phyloP scores from a whole-genome alignment of 2,888 invertebrate genomes.

The Bursaphelenchus okinawaensis region DNA sequence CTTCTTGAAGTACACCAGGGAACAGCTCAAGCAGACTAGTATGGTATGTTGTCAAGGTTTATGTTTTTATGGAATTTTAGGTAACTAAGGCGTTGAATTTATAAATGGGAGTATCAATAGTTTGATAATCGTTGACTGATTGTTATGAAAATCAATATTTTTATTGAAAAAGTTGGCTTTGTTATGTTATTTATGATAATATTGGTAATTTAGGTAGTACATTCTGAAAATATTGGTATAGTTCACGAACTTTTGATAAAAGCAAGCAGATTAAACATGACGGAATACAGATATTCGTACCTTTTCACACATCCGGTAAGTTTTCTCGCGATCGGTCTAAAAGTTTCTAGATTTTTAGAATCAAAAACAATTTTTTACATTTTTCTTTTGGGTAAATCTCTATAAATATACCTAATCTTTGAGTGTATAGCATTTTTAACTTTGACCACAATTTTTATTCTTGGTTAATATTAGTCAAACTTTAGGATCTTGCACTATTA shows the following conservation, averaged over 20 bases:
- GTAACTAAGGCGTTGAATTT: not conserved
- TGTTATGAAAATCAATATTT: no score
- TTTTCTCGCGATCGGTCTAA: not conserved
- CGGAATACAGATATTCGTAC: slow-evolving; percentile 48
- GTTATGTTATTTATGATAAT: no score
- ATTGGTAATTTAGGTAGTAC: slow-evolving; percentile 50
- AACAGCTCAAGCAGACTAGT: slow-evolving; percentile 46
- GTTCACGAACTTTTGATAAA: slow-evolving; percentile 45
- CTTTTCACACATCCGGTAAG: slow-evolving; percentile 50
- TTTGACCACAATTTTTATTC: no score
- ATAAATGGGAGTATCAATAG: not conserved
- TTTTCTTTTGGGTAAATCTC: no score
- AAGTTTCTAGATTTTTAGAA: no score
- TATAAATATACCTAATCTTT: no score
- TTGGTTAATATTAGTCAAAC: slow-evolving; percentile 1
- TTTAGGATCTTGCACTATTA: slow-evolving; percentile 48
- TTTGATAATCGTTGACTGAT: no score
- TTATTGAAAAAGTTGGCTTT: no score
- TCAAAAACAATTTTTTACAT: no score
- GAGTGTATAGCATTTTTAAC: no score
- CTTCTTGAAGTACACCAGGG: slow-evolving; percentile 48
- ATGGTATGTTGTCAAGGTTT: slow-evolving; percentile 30
- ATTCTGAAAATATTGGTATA: slow-evolving; percentile 48
- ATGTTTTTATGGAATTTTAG: not conserved
- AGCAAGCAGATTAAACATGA: slow-evolving; percentile 50